Base-by-base conservation (phyloP, 2,113 vertebrate species). In the Pteruthius melanotis region DNA sequence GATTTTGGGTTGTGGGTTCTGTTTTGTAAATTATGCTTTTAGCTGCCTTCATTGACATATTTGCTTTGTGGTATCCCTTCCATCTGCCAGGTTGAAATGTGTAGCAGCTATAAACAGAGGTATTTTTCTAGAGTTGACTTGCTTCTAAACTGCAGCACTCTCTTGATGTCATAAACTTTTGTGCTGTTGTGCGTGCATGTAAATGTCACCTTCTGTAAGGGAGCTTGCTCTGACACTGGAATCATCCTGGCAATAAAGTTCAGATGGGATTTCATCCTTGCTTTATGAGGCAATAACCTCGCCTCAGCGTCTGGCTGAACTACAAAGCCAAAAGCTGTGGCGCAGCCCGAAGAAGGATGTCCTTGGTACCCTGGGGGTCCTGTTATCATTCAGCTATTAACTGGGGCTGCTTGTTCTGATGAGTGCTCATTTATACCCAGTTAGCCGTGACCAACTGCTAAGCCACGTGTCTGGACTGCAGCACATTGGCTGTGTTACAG, bases 191-290 rank as follows among this genome's bases (percentile, higher is more conserved):
- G 49, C 28, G 20, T 86, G 69, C 3, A 2, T 79, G 50, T 60
- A 91, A 93, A 85, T 88, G 92, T 96, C 92, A 92, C 78, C 89
- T 95, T 93, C 66, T 75, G 54, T 53, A 56, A 66, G 71, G 57
- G 59, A 96, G 82, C 71, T 86, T 72, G 27, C 71, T 79, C 65
- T 66, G 83, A 47, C 2, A 23, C 57, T 89, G 83, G 53, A 61
- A 31, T 83, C 10, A 4, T 80, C 59, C 77, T 54, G 75, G 56
- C 76, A 42, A 4, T 90, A 23, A 95, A 92, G 45, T 93, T 90
- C 0, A 2, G 45, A n/a, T 92, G 65, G 61, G 83, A 89, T 91
- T 95, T 94, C 2, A 3, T 87, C 80, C 60, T 61, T 22, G 49
- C 91, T 96, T 95, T 96, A 87, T 77, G 87, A 95, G 79, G 81